Percentiles rank a stretch among this genome's conserved stretches.
phyloP scores from a whole-genome alignment of 2,888 invertebrate species.

The Sabatieria punctata region DNA sequence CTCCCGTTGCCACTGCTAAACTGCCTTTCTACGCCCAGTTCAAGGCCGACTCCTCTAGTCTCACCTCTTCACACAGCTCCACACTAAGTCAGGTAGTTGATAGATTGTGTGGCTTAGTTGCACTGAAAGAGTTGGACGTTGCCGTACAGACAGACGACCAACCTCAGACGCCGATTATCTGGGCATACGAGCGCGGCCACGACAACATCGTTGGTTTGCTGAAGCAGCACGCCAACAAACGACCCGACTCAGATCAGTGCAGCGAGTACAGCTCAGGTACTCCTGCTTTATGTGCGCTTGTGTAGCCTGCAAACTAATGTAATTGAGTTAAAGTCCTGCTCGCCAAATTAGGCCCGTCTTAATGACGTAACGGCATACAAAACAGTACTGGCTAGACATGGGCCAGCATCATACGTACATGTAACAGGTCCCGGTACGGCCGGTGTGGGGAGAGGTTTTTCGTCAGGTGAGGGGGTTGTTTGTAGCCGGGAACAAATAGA shows the following conservation, averaged over 20 bases:
- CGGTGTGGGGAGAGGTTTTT: too few relatives aligned
- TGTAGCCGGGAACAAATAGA: too few relatives aligned
- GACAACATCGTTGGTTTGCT: slow-evolving; percentile 37
- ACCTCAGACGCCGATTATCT: slow-evolving; percentile 35
- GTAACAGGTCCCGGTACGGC: too few relatives aligned
- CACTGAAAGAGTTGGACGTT: background rate
- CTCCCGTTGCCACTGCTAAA: background rate
- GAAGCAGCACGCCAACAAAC: slow-evolving; percentile 37
- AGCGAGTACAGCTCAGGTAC: slow-evolving; percentile 33
- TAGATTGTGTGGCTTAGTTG: background rate
- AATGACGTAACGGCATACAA: too few relatives aligned
- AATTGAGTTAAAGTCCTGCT: too few relatives aligned
- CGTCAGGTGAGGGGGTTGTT: too few relatives aligned
- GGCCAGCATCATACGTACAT: too few relatives aligned
- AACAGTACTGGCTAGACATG: too few relatives aligned
- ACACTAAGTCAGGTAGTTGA: slow-evolving; percentile 22
- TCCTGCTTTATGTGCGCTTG: slow-evolving; percentile 2
- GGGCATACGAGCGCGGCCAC: slow-evolving; percentile 39
- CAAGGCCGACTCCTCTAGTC: background rate
- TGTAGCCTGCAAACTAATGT: too few relatives aligned
- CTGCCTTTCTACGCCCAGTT: background rate
- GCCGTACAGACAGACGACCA: too few relatives aligned
- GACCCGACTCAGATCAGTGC: slow-evolving; percentile 35
- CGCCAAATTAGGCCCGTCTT: too few relatives aligned
- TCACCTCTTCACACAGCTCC: slow-evolving; percentile 18